Base-by-base conservation (phyloP, 2,113 vertebrate species). In the Barbus barbus region DNA sequence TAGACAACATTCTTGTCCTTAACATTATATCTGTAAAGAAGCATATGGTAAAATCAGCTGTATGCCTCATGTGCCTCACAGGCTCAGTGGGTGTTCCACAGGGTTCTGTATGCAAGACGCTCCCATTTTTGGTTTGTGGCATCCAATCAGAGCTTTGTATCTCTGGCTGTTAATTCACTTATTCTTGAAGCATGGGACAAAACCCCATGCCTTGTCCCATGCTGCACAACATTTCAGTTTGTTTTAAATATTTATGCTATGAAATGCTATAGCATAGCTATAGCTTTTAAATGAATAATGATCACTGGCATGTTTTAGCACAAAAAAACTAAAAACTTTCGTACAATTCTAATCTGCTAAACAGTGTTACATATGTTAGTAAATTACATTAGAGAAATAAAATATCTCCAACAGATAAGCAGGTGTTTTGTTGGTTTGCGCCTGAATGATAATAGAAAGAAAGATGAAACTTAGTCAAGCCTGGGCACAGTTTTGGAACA, bases 401-500 rank as follows among this genome's bases (percentile, higher is more conserved):
- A 44, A 44, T 12, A 44, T 44, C 41, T 44, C n/a, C 41, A 13
- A 46, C 3, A 38, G 75, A 78, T 24, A 78, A 58, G 51, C 75
- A 58, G 75, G 31, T 76, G 46, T 51, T 51, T 76, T 48, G 33
- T 14, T 75, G 14, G 44, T 75, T 51, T 51, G 26, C 5, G 26
- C 46, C 26, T 28, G 51, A 56, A 77, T 0, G 22, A 77, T 58
- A 46, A 53, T 36, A 28, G 74, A 56, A 24, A 77, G 46, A 56
- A 18, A 48, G 72, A 48, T 74, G 72, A 46, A 75, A 76, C 73
- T 48, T 31, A 76, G 41, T 51, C 73, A 76, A 11, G 44, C 26
- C 73, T 53, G 73, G 26, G 73, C 22, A 36, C 75, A 58, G 20
- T 33, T 56, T 78, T 56, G 22, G 31, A 78, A 78, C 75, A 78